Conservation (phyloP, 2,113 vertebrate species). For the Albula goreensis region DNA sequence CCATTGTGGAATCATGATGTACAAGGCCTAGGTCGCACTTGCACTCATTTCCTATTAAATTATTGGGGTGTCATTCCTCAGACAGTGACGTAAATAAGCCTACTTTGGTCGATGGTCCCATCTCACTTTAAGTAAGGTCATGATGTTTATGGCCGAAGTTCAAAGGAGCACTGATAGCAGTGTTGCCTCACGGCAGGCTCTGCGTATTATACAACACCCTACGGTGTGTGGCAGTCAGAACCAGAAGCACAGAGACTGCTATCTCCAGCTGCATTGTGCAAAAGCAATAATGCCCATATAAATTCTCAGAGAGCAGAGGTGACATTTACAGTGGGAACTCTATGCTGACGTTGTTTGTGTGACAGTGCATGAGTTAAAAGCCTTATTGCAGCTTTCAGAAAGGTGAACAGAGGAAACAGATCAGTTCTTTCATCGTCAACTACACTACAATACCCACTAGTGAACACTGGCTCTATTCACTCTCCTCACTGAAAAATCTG, state of each 20-base stretch:
- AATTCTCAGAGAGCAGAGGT: neutral
- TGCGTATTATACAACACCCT: neutral
- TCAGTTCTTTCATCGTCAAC: neutral
- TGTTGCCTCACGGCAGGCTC: conserved; percentile 36
- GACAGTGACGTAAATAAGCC: neutral
- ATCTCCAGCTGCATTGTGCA: neutral
- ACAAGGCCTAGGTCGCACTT: too few species aligned
- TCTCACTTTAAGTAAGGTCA: neutral
- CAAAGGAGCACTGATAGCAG: conserved; percentile 55
- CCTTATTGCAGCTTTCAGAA: neutral
- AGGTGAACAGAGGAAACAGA: neutral
- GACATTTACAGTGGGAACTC: neutral
- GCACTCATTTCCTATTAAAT: neutral
- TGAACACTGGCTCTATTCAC: neutral
- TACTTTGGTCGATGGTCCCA: neutral
- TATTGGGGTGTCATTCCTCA: neutral
- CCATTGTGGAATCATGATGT: too few species aligned
- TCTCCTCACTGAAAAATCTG: neutral
- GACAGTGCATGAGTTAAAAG: neutral
- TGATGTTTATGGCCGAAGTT: conserved; percentile 60
- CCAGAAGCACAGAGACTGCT: neutral
- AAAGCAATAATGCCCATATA: neutral
- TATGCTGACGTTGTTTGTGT: neutral
- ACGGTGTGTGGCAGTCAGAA: neutral
- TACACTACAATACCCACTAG: neutral